phyloP scores from a whole-genome alignment of 2,888 invertebrate species.

The Hyalella azteca region DNA sequence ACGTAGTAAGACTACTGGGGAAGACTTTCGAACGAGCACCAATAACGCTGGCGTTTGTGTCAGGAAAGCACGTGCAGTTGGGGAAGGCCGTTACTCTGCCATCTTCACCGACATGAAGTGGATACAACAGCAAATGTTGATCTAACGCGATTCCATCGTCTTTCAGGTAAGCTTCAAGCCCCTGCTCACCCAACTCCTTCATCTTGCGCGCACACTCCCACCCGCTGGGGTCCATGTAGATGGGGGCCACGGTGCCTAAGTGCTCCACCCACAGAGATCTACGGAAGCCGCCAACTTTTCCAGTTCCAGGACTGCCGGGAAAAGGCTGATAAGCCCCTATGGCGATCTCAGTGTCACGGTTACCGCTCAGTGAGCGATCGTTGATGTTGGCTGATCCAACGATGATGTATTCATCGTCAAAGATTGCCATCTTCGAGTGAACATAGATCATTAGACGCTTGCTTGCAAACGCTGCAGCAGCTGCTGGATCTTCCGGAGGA shows the following conservation, averaged over 20 bases:
- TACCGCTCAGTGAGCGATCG: slow-evolving; percentile 57
- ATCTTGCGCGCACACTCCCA: slow-evolving; percentile 46
- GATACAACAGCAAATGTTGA: slow-evolving; percentile 54
- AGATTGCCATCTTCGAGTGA: slow-evolving; percentile 59
- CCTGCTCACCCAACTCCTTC: slow-evolving; percentile 43
- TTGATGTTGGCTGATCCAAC: slow-evolving; percentile 59
- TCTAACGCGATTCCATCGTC: slow-evolving; percentile 39
- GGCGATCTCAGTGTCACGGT: slow-evolving; percentile 58
- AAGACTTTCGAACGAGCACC: slow-evolving; percentile 53
- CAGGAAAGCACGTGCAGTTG: slow-evolving; percentile 54
- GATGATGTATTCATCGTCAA: slow-evolving; percentile 58
- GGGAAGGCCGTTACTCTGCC: slow-evolving; percentile 48
- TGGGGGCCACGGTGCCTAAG: slow-evolving; percentile 46
- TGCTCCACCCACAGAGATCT: slow-evolving; percentile 57
- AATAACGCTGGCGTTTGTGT: slow-evolving; percentile 55
- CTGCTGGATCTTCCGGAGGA: slow-evolving; percentile 46
- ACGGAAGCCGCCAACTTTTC: slow-evolving; percentile 55
- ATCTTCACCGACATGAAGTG: slow-evolving; percentile 47
- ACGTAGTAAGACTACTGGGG: slow-evolving; percentile 57
- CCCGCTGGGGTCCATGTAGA: slow-evolving; percentile 45
- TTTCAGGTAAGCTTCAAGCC: slow-evolving; percentile 46
- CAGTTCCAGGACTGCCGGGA: slow-evolving; percentile 16
- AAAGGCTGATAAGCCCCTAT: slow-evolving; percentile 55
- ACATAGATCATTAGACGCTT: slow-evolving; percentile 58
- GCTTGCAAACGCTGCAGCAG: slow-evolving; percentile 44